A percentile compares a stretch with the other conserved stretches of the same genome.
Conservation (phyloP, 37 sponge, comb jelly and placozoan species). For the Cladorhizidae sp. region DNA sequence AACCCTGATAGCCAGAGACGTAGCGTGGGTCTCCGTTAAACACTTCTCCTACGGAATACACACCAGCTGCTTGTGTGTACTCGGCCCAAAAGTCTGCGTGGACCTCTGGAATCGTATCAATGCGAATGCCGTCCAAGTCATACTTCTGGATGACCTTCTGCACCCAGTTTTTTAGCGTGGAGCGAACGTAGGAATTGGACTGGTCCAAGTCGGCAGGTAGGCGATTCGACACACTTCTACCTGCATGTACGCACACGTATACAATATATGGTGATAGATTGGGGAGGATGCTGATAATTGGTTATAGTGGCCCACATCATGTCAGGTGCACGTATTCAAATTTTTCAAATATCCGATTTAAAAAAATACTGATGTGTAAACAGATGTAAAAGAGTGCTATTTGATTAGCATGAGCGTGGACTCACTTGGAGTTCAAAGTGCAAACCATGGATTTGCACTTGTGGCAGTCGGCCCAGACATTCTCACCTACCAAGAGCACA, state of each 20-base stretch:
- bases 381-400: too few relatives aligned
- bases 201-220: slow-evolving; percentile 85
- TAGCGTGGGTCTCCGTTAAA: slow-evolving; percentile 71
- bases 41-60: slow-evolving; percentile 75
- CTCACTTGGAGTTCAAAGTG: too few relatives aligned
- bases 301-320: too few relatives aligned
- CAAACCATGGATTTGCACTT: too few relatives aligned
- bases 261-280: too few relatives aligned
- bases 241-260: slow-evolving; percentile 7
- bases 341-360: too few relatives aligned
- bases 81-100: slow-evolving; percentile 73
- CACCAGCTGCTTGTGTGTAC: slow-evolving; percentile 63
- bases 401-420: too few relatives aligned
- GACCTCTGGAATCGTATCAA: slow-evolving; percentile 77
- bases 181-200: slow-evolving; percentile 66
- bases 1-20: slow-evolving; percentile 61
- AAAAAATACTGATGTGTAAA: too few relatives aligned
- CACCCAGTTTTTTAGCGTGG: slow-evolving; percentile 68
- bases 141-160: slow-evolving; percentile 41
- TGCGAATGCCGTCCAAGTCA: slow-evolving; percentile 72
- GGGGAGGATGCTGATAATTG: too few relatives aligned
- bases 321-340: too few relatives aligned
- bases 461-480: too few relatives aligned
- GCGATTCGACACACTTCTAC: slow-evolving; percentile 82
- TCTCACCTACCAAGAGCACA: too few relatives aligned